Evolutionary conservation across 2,113 vertebrate species (phyloP), one percentile per base, ranked within the genome.

Genomic region (Mohoua ochrocephala): DNA sequence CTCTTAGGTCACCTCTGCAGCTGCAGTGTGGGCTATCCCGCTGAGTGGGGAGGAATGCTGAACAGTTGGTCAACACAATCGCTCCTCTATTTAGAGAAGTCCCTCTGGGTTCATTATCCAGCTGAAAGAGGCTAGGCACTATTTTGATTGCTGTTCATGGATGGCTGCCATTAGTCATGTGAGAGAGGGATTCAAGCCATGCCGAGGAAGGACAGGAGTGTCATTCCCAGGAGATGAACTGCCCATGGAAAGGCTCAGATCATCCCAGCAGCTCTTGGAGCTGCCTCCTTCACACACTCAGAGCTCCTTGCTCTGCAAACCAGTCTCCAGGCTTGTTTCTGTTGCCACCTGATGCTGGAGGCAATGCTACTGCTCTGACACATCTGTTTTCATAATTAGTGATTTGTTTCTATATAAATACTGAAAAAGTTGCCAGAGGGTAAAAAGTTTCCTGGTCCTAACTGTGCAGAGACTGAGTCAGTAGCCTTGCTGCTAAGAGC

Each of bases 61-160:
- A 89, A 68, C 91, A 95, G 68, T 65, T 41, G 73, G 76, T 47
- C 59, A 57, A 90, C 65, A 95, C 95, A 96, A 93, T 93, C 0
- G 0, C n/a, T 78, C 3, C 81, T 93, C 89, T 97, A 64, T 96
- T 84, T 11, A 79, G n/a, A 64, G 8, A 39, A 95, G 84, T 89
- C 94, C 73, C 90, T 84, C 73, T 96, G 90, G 88, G 83, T 81
- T 97, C 88, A 94, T 93, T 60, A 92, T 54, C 56, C 52, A 91
- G 69, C 95, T 82, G 93, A 44, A 78, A 82, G 64, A 82, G 70
- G 49, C 78, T 65, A 44, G 33, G 74, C 78, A 84, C 67, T 69
- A 70, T 65, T 85, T 22, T 69, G 82, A 93, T 89, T 70, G 24
- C 75, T 70, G 59, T n/a, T 76, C 6, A 11, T 81, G 92, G 90